Base-by-base conservation (phyloP, 2,113 vertebrate genomes). In the Mormoops blainvillei region DNA sequence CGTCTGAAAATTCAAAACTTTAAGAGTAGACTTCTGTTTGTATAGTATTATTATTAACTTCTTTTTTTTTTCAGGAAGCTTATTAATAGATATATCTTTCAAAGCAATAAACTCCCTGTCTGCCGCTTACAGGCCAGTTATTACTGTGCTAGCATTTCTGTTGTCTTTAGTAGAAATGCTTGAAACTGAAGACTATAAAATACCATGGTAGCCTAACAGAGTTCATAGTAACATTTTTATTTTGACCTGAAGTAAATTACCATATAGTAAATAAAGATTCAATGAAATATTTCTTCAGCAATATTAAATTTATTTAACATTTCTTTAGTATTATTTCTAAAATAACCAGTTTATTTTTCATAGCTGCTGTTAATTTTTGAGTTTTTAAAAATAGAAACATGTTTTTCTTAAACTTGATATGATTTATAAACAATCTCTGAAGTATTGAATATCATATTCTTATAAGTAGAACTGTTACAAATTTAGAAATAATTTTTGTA, bases 31-130 rank as follows among this genome's bases (percentile, higher is more conserved):
- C 28, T 52, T 78, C 10, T 96, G 3, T 41, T 90, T 97, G 80
- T 89, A 15, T 15, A 96, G 71, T 43, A 33, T 96, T 94, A 68
- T 16, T 80, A 94, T 33, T 11, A 84, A 19, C 22, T 65, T 33
- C 16, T 63, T 15, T 65, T 97, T 33, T 91, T 94, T 87, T 65
- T 31, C 1, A 4, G 18, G 18, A 95, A 85, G 61, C 16, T 14
- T 94, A 87, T 95, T 95, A 96, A 89, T 91, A 77, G 52, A 80
- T 48, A n/a, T 67, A 82, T 96, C 86, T 82, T 97, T 94, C 43
- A 91, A 65, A 80, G 28, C n/a, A 38, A 43, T 90, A 90, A 82
- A 76, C 41, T 96, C 77, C 65, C 41, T 0, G 0, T 26, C 43
- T 94, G 36, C 45, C 50, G n/a, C 45, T 81, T 68, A 48, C 0